Percentiles rank a stretch among this genome's conserved stretches.
Conservation (phyloP, 2,113 vertebrate species). For the Pachypanchax playfairii region DNA sequence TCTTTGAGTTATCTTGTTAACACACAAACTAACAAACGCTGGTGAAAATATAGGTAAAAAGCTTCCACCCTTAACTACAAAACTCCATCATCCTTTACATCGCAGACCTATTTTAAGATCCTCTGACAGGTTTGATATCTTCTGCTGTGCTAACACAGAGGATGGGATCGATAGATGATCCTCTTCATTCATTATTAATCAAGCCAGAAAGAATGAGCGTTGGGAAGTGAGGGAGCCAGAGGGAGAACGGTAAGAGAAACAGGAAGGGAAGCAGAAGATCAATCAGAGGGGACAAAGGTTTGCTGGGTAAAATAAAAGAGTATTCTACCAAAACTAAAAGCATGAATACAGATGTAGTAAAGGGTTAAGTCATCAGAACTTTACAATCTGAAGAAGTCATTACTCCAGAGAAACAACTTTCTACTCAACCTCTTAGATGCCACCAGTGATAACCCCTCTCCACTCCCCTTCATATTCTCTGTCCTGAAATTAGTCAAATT, state of each 20-base stretch:
- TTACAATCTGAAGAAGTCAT: slow-evolving; percentile 47
- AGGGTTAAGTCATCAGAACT: slow-evolving; percentile 35
- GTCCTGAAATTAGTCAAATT: slow-evolving; percentile 31
- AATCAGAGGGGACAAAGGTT: slow-evolving; percentile 55
- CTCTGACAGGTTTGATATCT: slow-evolving; percentile 76
- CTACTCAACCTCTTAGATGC: slow-evolving; percentile 53
- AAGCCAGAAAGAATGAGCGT: slow-evolving; percentile 60
- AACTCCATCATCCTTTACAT: slow-evolving; percentile 27
- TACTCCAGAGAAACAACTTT: slow-evolving; percentile 47
- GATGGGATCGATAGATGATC: slow-evolving; percentile 79
- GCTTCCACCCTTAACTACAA: slow-evolving; percentile 32
- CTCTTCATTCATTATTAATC: slow-evolving; percentile 81
- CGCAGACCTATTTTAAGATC: slow-evolving; percentile 66
- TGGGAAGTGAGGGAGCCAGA: slow-evolving; percentile 59
- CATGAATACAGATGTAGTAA: neutral
- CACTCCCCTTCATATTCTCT: slow-evolving; percentile 47
- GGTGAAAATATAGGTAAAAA: too few species aligned
- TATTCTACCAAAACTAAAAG: slow-evolving; percentile 36
- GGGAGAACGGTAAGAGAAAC: slow-evolving; percentile 50
- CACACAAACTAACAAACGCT: too few species aligned
- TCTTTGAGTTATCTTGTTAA: too few species aligned
- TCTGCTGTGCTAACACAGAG: slow-evolving; percentile 74
- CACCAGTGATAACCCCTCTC: slow-evolving; percentile 52
- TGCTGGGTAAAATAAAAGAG: slow-evolving; percentile 55
- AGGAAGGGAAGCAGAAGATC: slow-evolving; percentile 51